phyloP scores from a whole-genome alignment of 2,888 invertebrate species.

The Leuctra nigra region DNA sequence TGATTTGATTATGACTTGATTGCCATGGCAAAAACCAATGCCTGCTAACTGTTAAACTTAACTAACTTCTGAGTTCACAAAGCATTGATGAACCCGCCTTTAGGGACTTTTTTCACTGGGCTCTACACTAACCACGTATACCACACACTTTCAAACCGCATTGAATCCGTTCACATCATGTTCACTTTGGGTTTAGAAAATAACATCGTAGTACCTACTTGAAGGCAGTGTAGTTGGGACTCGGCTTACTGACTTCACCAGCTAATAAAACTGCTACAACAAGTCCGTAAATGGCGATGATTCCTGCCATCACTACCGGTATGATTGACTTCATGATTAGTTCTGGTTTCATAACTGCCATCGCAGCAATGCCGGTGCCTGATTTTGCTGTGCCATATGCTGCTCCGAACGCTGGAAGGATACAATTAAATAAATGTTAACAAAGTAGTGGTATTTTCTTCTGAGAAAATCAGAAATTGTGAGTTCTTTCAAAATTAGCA shows the following conservation, averaged over 20 bases:
- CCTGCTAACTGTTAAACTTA: no score
- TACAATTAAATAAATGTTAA: no score
- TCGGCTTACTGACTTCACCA: conserved; percentile 22
- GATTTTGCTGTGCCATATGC: conserved; percentile 59
- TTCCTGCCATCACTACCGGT: conserved; percentile 55
- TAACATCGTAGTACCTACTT: conserved; percentile 41
- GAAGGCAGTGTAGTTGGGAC: conserved; percentile 39
- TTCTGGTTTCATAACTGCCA: conserved; percentile 58
- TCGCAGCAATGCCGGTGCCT: conserved; percentile 58
- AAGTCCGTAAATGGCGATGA: conserved; percentile 57
- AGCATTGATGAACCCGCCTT: no score
- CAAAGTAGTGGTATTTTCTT: background rate
- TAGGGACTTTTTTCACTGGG: no score
- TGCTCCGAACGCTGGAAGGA: conserved; percentile 53
- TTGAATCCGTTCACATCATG: no score
- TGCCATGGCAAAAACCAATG: no score
- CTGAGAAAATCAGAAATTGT: background rate
- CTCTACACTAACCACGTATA: no score
- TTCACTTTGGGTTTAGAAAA: background rate
- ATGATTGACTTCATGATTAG: conserved; percentile 60
- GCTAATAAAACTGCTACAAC: conserved; percentile 56
- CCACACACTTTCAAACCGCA: no score
- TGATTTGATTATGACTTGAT: no score
- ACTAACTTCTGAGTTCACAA: no score
- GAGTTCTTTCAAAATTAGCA: background rate